phyloP scores from a whole-genome alignment of 1,140 invertebrate species.

The Oryzaephilus surinamensis region DNA sequence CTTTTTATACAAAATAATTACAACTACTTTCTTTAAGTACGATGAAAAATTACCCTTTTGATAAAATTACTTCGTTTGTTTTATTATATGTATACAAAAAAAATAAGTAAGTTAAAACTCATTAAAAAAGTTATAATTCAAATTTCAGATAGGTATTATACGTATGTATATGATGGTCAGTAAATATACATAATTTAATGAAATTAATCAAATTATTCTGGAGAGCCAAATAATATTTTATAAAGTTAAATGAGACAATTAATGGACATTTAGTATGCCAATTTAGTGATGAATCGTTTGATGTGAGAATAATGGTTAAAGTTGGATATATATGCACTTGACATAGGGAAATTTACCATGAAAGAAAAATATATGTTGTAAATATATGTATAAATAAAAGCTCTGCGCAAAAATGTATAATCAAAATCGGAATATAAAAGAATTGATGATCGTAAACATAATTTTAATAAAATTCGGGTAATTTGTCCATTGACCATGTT shows the following conservation, averaged over 20 bases:
- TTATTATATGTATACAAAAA: not conserved
- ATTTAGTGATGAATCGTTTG: too few species aligned
- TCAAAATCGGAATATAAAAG: constrained; percentile 1
- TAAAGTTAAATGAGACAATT: too few species aligned
- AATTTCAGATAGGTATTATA: too few species aligned
- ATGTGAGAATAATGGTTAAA: too few species aligned
- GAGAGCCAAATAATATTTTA: too few species aligned
- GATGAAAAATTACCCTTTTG: too few species aligned
- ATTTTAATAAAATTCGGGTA: constrained; percentile 7
- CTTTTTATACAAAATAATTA: not conserved
- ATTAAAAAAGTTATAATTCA: constrained; percentile 2
- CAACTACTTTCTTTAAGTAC: not conserved
- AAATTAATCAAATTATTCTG: too few species aligned
- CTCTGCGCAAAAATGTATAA: constrained; percentile 2
- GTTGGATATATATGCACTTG: too few species aligned
- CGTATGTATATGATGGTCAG: too few species aligned
- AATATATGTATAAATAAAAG: not conserved
- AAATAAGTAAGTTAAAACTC: constrained; percentile 1
- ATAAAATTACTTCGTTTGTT: constrained; percentile 1
- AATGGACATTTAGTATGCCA: too few species aligned
- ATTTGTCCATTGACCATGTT: constrained; percentile 4
- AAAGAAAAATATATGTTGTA: constrained; percentile 2
- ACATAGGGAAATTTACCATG: too few species aligned
- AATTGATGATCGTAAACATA: constrained; percentile 5
- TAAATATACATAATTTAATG: too few species aligned